phyloP scores from a whole-genome alignment of 2,797 vertebrate genomes.

The Intellagama lesueurii region DNA sequence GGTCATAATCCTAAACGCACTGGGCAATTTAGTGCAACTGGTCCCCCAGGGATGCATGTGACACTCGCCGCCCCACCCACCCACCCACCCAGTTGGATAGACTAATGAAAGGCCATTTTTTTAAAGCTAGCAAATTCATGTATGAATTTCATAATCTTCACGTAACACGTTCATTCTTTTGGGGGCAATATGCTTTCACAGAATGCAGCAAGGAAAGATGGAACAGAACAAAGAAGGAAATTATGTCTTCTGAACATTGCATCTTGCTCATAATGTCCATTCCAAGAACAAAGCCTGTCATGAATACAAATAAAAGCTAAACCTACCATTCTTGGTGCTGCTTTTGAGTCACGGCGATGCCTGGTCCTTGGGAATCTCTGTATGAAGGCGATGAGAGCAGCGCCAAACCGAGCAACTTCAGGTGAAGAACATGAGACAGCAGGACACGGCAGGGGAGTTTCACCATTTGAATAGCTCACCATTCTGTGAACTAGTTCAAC shows the following conservation, averaged over 20 bases:
- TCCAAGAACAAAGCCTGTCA: constrained; percentile 24
- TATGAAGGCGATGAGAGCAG: constrained; percentile 17
- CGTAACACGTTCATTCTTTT: not conserved
- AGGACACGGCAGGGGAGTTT: constrained; percentile 3
- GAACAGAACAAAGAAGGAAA: not conserved
- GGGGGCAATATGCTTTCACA: not conserved
- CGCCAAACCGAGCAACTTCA: constrained; percentile 39
- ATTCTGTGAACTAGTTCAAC: not conserved
- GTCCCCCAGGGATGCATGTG: not conserved
- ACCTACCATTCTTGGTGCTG: constrained; percentile 75
- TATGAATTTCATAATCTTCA: not conserved
- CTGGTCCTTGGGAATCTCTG: constrained; percentile 11
- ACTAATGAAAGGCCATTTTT: not conserved
- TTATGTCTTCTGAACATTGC: constrained; percentile 15
- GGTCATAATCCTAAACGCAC: not conserved
- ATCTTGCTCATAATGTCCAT: not conserved
- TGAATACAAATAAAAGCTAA: constrained; percentile 34
- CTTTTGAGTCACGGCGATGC: constrained; percentile 43
- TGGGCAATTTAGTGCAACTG: not conserved
- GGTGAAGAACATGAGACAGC: constrained; percentile 38
- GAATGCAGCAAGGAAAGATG: not conserved
- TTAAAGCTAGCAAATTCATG: not conserved
- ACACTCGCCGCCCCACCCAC: not conserved
- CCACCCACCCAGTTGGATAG: not conserved
- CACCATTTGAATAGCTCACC: not conserved